phyloP scores from a whole-genome alignment of 2,113 vertebrate species.

The Mohoua ochrocephala region DNA sequence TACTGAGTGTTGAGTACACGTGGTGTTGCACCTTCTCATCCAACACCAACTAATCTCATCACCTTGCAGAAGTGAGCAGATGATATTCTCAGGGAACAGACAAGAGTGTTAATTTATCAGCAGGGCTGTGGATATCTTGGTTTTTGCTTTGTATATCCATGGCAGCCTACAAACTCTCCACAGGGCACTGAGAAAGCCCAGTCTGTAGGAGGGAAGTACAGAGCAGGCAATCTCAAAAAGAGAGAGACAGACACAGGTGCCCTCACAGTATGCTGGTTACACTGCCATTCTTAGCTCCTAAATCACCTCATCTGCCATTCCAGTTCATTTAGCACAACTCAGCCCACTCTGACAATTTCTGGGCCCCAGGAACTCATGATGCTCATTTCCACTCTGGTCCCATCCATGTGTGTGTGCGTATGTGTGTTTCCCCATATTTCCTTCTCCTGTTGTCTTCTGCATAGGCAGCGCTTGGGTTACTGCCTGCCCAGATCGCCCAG shows the following conservation, averaged over 20 bases:
- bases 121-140: not conserved
- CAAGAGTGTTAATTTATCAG: not conserved
- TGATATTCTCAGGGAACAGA: not conserved
- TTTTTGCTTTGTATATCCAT: not conserved
- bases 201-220: not conserved
- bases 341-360: not conserved
- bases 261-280: not conserved
- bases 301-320: not conserved
- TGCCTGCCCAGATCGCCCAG: not conserved
- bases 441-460: not conserved
- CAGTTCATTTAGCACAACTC: not conserved
- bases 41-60: accelerated
- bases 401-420: not conserved
- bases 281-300: not conserved
- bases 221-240: not conserved
- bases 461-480: not conserved
- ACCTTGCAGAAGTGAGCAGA: not conserved
- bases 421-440: too few relatives aligned
- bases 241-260: not conserved
- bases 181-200: not conserved
- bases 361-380: not conserved
- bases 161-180: not conserved
- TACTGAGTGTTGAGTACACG: not conserved
- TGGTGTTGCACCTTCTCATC: not conserved
- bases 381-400: not conserved